Base-by-base conservation (phyloP, 2,888 invertebrate genomes). In the Suillia variegata region DNA sequence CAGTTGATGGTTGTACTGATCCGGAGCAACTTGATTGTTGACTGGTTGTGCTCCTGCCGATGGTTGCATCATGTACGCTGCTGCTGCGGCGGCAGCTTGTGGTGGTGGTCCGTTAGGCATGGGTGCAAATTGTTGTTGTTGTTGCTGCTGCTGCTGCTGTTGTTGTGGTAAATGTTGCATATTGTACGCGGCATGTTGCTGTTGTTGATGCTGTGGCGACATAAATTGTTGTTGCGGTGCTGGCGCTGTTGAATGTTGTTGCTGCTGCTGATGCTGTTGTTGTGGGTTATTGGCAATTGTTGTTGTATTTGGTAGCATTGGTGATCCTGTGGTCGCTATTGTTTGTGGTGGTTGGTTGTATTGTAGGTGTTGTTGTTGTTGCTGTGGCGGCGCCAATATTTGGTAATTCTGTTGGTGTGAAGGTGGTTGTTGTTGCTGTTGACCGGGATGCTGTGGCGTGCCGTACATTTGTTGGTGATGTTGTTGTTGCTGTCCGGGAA, bases 1-100 rank as follows among this genome's bases (percentile, higher is more conserved):
- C 58, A 78, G 62, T 64, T 76, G 77, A 58, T n/a, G n/a, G 62
- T 63, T 73, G 52, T 70, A 74, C 61, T 76, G 71, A 63, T 77
- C 66, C n/a, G n/a, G n/a, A n/a, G n/a, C n/a, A n/a, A n/a, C n/a
- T n/a, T n/a, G n/a, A 51, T 24, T 31, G 42, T 17, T 54, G 26
- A 20, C 54, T 64, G 66, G 52, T 63, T 63, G 47, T 59, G 49
- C 20, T 54, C 34, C 49, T 63, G 51, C 59, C 59, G 1, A 57
- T 59, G 51, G 62, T 26, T 10, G 56, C 34, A 54, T 21, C 61
- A 54, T 62, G 56, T n/a, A 56, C 50, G 26, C 54, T 54, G 31
- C 49, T 21, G 34, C 17, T 54, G 38, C 38, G n/a, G 38, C n/a
- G 4, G 38, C n/a, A 13, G 38, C n/a, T 6, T 4, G 38, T n/a